A percentile compares a stretch with the other conserved stretches of the same genome.
phyloP scores from a whole-genome alignment of 2,797 vertebrate species.

The Ibycter americanus region DNA sequence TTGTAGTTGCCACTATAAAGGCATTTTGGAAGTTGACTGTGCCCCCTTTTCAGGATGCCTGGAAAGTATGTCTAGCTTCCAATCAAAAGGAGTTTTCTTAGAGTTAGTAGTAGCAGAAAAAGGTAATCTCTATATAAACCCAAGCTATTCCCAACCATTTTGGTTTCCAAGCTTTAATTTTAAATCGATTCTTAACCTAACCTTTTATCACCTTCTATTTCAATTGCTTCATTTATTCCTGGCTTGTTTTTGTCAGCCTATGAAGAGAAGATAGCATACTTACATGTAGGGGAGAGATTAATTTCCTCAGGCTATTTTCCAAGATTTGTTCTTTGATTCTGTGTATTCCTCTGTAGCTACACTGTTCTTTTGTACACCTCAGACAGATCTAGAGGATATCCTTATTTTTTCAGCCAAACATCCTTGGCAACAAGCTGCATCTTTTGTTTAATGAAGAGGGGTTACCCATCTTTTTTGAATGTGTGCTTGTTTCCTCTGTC shows the following conservation, averaged over 20 bases:
- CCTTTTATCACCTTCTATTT: not conserved
- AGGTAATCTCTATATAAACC: not conserved
- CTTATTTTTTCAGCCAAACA: not conserved
- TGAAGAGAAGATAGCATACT: not conserved
- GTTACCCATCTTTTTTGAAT: not conserved
- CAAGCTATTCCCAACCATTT: not conserved
- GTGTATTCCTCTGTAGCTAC: not conserved
- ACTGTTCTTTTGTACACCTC: not conserved
- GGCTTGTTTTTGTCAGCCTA: not conserved
- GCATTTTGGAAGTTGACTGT: not conserved
- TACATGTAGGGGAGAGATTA: not conserved
- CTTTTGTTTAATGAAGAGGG: not conserved
- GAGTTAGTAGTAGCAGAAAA: not conserved
- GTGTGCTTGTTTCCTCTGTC: not conserved
- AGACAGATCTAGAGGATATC: not conserved
- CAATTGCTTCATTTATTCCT: not conserved
- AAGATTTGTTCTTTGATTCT: not conserved
- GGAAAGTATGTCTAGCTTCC: not conserved
- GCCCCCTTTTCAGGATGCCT: not conserved
- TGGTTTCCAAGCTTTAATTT: not conserved
- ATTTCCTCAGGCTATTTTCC: conserved; percentile 25
- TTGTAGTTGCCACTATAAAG: not conserved
- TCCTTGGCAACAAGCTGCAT: not conserved
- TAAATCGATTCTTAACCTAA: not conserved
- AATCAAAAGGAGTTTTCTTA: not conserved